Evolutionary conservation across 2,113 vertebrate genomes (phyloP).

Genomic region (Lethenteron camtschaticum): DNA sequence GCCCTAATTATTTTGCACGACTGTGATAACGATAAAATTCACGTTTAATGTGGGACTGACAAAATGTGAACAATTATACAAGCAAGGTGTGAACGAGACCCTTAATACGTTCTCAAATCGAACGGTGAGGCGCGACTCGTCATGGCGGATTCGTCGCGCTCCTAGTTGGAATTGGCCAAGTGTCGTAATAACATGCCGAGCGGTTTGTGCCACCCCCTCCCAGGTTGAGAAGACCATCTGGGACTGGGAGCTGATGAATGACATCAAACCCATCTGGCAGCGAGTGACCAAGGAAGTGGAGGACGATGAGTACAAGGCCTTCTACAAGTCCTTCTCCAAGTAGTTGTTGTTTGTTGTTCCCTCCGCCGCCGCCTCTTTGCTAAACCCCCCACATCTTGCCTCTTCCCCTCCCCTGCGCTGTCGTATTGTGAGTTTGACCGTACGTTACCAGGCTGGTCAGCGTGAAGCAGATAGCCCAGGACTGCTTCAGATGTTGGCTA

Average conservation of each 20-base stretch:
- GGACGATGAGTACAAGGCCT: slow-evolving; percentile 86
- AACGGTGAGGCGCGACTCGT: too few relatives aligned
- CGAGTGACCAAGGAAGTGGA: slow-evolving; percentile 82
- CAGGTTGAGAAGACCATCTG: slow-evolving; percentile 97
- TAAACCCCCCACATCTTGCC: neutral
- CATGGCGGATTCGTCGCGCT: too few relatives aligned
- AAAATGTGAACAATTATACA: too few relatives aligned
- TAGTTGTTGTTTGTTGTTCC: slow-evolving; percentile 14
- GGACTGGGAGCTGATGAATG: slow-evolving; percentile 99
- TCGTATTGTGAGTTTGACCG: neutral
- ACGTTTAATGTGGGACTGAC: too few relatives aligned
- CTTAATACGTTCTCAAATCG: too few relatives aligned
- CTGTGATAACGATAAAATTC: too few relatives aligned
- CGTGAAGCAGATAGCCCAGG: too few relatives aligned
- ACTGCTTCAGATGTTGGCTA: neutral
- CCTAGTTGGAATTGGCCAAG: too few relatives aligned
- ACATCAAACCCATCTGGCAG: slow-evolving; percentile 98
- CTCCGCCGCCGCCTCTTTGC: neutral
- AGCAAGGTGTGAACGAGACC: too few relatives aligned
- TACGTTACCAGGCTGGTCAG: too few relatives aligned
- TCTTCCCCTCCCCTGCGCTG: neutral
- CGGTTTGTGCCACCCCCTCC: neutral
- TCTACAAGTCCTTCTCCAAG: slow-evolving; percentile 96
- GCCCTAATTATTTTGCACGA: too few relatives aligned
- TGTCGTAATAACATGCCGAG: too few relatives aligned